These are phyloP conservation scores for Pelvicachromis taeniatus DNA, from an alignment of 2,113 vertebrate species.

Conservation along the genomic window DNA sequence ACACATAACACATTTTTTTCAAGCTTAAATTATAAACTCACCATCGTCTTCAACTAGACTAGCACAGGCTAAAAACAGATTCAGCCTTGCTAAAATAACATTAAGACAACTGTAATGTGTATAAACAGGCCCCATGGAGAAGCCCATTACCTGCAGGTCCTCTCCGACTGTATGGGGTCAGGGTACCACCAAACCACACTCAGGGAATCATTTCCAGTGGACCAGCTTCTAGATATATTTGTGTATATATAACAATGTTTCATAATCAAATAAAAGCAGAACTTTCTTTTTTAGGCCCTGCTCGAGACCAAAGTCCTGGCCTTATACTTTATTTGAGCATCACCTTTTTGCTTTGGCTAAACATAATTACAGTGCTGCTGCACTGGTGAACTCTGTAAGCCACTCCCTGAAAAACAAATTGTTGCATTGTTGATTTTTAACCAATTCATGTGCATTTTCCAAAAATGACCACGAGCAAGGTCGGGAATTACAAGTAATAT, in stretches of 20 bases:
- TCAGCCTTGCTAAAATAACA: not conserved
- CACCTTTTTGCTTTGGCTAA: not conserved
- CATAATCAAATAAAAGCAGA: not conserved
- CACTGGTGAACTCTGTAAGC: too few species aligned
- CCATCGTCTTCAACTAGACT: not conserved
- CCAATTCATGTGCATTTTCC: not conserved
- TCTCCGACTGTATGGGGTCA: accelerated
- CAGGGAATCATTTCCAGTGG: not conserved
- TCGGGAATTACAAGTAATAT: not conserved
- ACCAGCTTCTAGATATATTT: not conserved
- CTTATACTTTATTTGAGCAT: not conserved
- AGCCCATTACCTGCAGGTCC: not conserved
- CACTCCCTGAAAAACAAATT: not conserved
- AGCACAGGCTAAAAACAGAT: not conserved
- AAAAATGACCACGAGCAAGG: not conserved
- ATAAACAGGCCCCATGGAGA: not conserved
- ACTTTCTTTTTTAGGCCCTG: not conserved
- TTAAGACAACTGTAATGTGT: not conserved
- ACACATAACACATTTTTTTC: not conserved
- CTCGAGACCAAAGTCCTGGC: not conserved
- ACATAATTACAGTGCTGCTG: not conserved
- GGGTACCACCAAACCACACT: not conserved
- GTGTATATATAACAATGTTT: not conserved
- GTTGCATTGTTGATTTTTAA: not conserved
- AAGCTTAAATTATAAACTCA: not conserved